Percentiles rank a stretch among this genome's conserved stretches.
These are phyloP conservation scores for Hemichromis elongatus DNA, from an alignment of 2,113 vertebrate species.

Conservation along the genomic window DNA sequence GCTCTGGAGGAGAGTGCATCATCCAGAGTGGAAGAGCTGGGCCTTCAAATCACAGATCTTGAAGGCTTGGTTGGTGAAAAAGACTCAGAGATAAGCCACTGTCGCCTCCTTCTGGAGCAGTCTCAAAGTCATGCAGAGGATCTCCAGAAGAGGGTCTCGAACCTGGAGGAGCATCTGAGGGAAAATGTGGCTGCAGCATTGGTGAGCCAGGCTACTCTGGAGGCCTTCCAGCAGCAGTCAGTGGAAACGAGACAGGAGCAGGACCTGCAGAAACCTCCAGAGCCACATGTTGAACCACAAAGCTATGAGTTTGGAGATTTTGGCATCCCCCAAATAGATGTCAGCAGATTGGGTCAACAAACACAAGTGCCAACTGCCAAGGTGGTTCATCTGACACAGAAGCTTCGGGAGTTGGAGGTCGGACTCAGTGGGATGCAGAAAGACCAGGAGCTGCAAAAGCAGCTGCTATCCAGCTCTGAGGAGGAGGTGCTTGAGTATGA, in stretches of 20 bases:
- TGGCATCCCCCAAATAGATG: conserved; percentile 38
- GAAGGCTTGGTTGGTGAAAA: conserved; percentile 73
- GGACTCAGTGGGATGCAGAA: conserved; percentile 74
- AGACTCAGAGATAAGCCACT: conserved; percentile 74
- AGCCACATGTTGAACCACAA: background rate
- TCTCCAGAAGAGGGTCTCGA: conserved; percentile 69
- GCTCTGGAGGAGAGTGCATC: conserved; percentile 73
- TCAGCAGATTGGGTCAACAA: background rate
- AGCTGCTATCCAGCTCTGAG: conserved; percentile 78
- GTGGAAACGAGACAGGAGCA: conserved; percentile 4
- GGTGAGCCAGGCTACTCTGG: conserved; percentile 81
- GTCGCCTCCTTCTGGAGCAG: conserved; percentile 72
- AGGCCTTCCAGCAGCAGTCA: conserved; percentile 75
- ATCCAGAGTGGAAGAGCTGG: conserved; percentile 58
- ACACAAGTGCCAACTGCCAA: conserved; percentile 51
- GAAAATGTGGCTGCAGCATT: conserved; percentile 80
- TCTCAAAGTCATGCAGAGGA: conserved; percentile 61
- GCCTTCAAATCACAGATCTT: conserved; percentile 70
- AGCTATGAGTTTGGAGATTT: conserved; percentile 33
- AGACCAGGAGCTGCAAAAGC: conserved; percentile 79
- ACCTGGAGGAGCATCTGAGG: conserved; percentile 79
- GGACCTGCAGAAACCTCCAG: background rate
- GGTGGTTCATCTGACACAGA: conserved; percentile 72
- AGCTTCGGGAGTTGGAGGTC: conserved; percentile 78
- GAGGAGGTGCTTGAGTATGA: conserved; percentile 82